phyloP scores from a whole-genome alignment of 2,113 vertebrate species.

The Felis catus region DNA sequence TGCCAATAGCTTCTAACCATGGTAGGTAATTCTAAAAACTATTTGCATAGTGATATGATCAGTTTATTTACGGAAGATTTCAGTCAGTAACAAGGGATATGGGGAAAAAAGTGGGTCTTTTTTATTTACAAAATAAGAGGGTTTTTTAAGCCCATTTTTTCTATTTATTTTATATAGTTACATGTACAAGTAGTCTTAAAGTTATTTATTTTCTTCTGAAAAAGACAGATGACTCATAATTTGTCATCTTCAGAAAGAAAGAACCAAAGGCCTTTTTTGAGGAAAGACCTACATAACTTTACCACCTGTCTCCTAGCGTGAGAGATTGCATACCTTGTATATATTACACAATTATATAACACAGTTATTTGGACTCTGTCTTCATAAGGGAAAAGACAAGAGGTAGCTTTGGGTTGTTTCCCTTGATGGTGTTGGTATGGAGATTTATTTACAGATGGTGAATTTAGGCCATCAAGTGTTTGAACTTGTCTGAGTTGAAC shows the following conservation, averaged over 20 bases:
- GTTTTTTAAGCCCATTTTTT: background rate
- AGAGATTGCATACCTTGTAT: background rate
- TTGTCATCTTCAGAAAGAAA: conserved; percentile 39
- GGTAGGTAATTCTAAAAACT: conserved; percentile 22
- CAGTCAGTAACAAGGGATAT: background rate
- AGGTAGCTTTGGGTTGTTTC: background rate
- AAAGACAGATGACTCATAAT: conserved; percentile 1
- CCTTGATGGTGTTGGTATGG: background rate
- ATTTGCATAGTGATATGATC: background rate
- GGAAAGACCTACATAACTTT: background rate
- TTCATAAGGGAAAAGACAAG: background rate
- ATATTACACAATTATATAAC: background rate
- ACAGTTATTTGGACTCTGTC: background rate
- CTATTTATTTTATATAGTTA: conserved; percentile 24
- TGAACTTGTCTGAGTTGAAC: conserved; percentile 37
- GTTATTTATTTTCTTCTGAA: conserved; percentile 31
- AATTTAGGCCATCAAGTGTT: background rate
- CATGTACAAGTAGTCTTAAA: background rate
- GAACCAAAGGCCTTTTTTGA: background rate
- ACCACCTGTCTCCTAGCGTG: background rate
- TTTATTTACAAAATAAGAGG: background rate
- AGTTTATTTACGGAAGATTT: conserved; percentile 18
- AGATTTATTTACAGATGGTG: conserved; percentile 35
- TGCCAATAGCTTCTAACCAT: background rate
- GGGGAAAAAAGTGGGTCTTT: background rate